phyloP scores from a whole-genome alignment of 2,888 invertebrate genomes.

The Lamproptera curius region DNA sequence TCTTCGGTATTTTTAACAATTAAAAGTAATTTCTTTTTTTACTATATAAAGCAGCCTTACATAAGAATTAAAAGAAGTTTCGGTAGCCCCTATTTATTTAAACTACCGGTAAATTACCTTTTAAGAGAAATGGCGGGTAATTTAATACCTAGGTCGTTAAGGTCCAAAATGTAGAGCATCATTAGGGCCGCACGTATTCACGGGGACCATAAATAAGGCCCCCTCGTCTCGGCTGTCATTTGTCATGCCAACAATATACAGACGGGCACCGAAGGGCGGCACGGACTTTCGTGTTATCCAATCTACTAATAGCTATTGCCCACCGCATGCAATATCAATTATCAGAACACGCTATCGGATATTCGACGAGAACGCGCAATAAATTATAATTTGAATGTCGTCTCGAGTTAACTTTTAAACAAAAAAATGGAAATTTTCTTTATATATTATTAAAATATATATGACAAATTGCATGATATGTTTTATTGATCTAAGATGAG shows the following conservation, averaged over 20 bases:
- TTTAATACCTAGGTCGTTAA: slow-evolving; percentile 12
- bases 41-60: too few species aligned
- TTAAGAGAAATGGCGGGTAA: background rate
- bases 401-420: too few species aligned
- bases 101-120: too few species aligned
- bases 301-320: slow-evolving; percentile 23
- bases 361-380: too few species aligned
- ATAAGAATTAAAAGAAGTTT: too few species aligned
- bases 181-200: slow-evolving; percentile 14
- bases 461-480: too few species aligned
- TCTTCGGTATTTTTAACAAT: too few species aligned
- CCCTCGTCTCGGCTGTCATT: slow-evolving; percentile 13
- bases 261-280: slow-evolving; percentile 12
- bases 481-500: too few species aligned
- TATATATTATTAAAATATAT: too few species aligned
- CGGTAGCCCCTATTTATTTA: too few species aligned
- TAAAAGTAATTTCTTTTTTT: background rate
- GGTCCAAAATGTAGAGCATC: slow-evolving; percentile 9
- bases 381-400: background rate
- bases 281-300: slow-evolving; percentile 11
- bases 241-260: slow-evolving; percentile 17
- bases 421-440: too few species aligned
- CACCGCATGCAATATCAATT: slow-evolving; percentile 11
- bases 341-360: slow-evolving; percentile 8
- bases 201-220: slow-evolving; percentile 15